Percentiles rank a stretch among this genome's conserved stretches.
These are phyloP conservation scores for Intellagama lesueurii DNA, from an alignment of 2,797 vertebrate genomes.

Conservation along the genomic window DNA sequence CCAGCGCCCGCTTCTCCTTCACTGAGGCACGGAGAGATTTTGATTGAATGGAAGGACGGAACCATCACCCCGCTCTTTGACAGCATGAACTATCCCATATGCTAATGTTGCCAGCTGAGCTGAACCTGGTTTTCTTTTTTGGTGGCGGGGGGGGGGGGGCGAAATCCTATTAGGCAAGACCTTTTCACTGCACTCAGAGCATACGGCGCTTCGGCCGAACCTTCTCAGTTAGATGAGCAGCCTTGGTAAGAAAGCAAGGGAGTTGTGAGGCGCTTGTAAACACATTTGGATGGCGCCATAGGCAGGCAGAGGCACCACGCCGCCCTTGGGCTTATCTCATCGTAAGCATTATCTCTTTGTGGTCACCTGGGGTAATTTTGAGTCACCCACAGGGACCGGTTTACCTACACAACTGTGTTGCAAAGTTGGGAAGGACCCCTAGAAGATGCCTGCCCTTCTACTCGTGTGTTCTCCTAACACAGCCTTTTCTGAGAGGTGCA, in stretches of 20 bases:
- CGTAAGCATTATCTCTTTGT: too few species aligned
- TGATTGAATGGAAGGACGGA: conserved; percentile 90
- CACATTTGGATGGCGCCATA: conserved; percentile 14
- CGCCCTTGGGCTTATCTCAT: too few species aligned
- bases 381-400: too few species aligned
- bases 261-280: not conserved
- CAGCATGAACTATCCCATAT: conserved; percentile 52
- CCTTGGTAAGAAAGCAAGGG: conserved; percentile 37
- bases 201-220: not conserved
- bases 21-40: conserved; percentile 84
- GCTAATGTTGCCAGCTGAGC: not conserved
- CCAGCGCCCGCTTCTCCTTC: conserved; percentile 76
- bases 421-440: too few species aligned
- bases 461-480: too few species aligned
- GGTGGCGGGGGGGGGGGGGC: too few species aligned
- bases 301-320: too few species aligned
- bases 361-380: too few species aligned
- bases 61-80: conserved; percentile 87
- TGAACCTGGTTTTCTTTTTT: not conserved
- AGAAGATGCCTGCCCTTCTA: too few species aligned
- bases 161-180: fast-evolving
- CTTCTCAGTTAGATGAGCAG: conserved; percentile 7
- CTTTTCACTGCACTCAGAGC: not conserved
- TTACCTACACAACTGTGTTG: too few species aligned
- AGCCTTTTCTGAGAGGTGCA: too few species aligned